Percentiles rank a stretch among this genome's conserved stretches.
Conservation (phyloP, 2,113 vertebrate genomes). For the Silurus meridionalis region DNA sequence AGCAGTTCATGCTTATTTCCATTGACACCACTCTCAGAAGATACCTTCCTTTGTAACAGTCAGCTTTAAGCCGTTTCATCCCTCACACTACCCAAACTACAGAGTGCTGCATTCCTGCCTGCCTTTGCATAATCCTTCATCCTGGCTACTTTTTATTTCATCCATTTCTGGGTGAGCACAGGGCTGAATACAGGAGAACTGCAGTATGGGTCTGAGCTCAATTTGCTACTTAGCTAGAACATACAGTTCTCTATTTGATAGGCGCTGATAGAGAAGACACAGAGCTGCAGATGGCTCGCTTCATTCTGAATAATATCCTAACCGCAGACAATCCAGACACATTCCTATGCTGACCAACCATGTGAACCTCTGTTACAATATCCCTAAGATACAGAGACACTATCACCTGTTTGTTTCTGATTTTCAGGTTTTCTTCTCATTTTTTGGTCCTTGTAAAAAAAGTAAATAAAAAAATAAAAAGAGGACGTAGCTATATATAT, state of each 20-base stretch:
- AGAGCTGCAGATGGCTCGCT: constrained; percentile 23
- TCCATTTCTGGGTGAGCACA: background rate
- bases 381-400: background rate
- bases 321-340: constrained; percentile 22
- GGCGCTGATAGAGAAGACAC: constrained; percentile 25
- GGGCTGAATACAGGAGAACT: background rate
- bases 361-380: constrained; percentile 1
- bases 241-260: constrained; percentile 29
- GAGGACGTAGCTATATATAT: background rate
- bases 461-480: background rate
- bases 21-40: constrained; percentile 16
- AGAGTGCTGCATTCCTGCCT: background rate
- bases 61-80: background rate
- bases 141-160: constrained; percentile 18
- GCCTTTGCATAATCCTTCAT: constrained; percentile 2
- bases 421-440: background rate
- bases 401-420: background rate
- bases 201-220: constrained; percentile 8
- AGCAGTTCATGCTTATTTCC: constrained; percentile 15
- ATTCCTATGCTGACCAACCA: constrained; percentile 28
- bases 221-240: constrained; percentile 33
- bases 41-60: constrained; percentile 20
- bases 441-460: too few species aligned
- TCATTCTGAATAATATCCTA: constrained; percentile 28
- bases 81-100: background rate